Base-by-base conservation (phyloP, 2,888 invertebrate genomes). In the Eupithecia dodoneata region DNA sequence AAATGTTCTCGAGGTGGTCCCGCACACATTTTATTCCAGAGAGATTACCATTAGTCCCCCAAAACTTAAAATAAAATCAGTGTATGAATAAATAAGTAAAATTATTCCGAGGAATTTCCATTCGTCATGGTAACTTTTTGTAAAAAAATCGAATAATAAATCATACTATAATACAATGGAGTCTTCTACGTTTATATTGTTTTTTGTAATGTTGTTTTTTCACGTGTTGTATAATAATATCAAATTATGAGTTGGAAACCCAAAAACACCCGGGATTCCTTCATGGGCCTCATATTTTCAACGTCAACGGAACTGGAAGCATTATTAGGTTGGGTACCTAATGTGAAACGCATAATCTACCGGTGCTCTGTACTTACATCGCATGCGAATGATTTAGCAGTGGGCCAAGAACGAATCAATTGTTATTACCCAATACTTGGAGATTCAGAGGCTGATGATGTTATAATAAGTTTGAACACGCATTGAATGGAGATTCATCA, bases 391-490 rank as follows among this genome's bases (percentile, higher is more conserved):
- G 55, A 63, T 69, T 74, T 63, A 18, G 69, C 73, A 65, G 69
- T 72, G 18, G 67, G 77, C 69, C 74, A 77, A 77, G 77, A 75
- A 77, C 77, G 44, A 75, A 65, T 70, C 69, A 42, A 77, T 75
- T 70, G 45, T 12, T 30, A 42, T 71, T 70, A 70, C 66, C 65
- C 67, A 74, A 76, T 73, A 44, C 42, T 9, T 66, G 42, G 71
- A 69, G 72, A 74, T 67, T 74, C 47, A 59, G 18, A 44, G 72
- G 72, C 72, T 69, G 49, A 75, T 75, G 59, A 15, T 9, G 41
- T 70, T 63, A 18, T 71, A 71, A 67, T 66, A 42, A 52, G 42
- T 41, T 52, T 66, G n/a, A 49, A 45, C 66, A 73, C 52, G 47
- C 47, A 70, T 70, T 5, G 45, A n/a, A 18, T 70, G 18, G 12